Conservation (phyloP, 2,888 invertebrate genomes). For the Oscheius sp. region DNA sequence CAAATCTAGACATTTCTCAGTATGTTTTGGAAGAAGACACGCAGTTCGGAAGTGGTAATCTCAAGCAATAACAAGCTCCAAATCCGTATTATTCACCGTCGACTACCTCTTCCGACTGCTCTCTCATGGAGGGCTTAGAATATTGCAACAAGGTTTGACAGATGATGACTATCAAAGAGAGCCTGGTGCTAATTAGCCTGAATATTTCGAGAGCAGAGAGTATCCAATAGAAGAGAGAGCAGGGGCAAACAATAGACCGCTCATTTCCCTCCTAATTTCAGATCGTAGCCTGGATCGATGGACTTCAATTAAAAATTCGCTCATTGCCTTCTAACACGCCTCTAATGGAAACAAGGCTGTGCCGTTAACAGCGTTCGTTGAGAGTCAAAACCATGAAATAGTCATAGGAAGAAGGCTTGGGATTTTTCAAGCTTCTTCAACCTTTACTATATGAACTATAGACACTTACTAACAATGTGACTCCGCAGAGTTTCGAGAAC, state of each 20-base stretch:
- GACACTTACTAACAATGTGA: no score
- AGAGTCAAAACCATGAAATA: neutral
- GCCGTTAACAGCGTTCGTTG: neutral
- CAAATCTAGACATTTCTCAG: no score
- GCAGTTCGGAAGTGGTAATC: conserved; percentile 45
- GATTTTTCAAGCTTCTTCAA: no score
- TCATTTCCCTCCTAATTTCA: conserved; percentile 29
- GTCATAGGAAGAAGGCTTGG: neutral
- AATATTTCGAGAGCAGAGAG: neutral
- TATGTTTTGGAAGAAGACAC: no score
- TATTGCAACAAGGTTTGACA: neutral
- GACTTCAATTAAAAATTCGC: conserved; percentile 37
- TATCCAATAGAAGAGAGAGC: neutral
- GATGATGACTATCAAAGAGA: conserved; percentile 3
- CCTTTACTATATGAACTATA: no score
- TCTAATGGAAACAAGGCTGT: conserved; percentile 7
- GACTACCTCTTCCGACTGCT: conserved; percentile 42
- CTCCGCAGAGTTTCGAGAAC: no score
- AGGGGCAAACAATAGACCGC: conserved; percentile 13
- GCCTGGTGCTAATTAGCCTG: neutral
- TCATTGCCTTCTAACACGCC: conserved; percentile 11
- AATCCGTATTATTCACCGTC: conserved; percentile 46
- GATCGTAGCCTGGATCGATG: conserved; percentile 31
- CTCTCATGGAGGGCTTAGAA: neutral
- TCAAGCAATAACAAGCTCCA: conserved; percentile 53